These are phyloP conservation scores for Argyrosomus japonicus DNA, from an alignment of 2,113 vertebrate species.

Conservation along the genomic window DNA sequence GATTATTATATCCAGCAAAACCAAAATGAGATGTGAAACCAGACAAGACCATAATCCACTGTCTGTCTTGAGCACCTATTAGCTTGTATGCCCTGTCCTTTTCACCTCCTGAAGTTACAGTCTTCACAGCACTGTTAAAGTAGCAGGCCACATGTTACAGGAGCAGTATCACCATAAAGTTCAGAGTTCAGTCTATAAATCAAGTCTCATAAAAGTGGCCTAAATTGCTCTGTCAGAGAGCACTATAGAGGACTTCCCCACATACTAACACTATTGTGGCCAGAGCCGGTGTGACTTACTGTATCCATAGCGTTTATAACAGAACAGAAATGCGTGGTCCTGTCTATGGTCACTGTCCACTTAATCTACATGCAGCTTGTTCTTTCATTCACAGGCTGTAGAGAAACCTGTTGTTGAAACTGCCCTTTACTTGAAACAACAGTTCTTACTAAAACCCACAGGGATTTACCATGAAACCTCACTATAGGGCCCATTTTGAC, in stretches of 20 bases:
- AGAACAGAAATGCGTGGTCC: neutral
- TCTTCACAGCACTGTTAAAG: neutral
- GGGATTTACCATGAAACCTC: constrained; percentile 24
- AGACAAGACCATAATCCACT: neutral
- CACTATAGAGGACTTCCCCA: neutral
- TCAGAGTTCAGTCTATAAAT: constrained; percentile 24
- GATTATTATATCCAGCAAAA: neutral
- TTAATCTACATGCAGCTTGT: neutral
- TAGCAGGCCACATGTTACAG: neutral
- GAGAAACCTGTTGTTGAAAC: neutral
- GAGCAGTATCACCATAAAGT: constrained; percentile 25
- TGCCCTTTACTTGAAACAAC: constrained; percentile 13
- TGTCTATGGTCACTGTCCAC: no score
- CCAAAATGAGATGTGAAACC: neutral
- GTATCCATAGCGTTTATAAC: neutral
- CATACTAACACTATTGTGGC: neutral
- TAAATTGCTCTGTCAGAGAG: neutral
- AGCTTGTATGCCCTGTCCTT: neutral
- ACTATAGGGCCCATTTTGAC: neutral
- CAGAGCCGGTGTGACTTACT: neutral
- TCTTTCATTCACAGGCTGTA: neutral
- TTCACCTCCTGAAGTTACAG: neutral
- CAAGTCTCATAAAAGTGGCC: neutral
- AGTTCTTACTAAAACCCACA: neutral
- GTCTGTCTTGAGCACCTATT: neutral